phyloP scores from a whole-genome alignment of 2,797 vertebrate genomes.

The Synaphobranchus kaupii region DNA sequence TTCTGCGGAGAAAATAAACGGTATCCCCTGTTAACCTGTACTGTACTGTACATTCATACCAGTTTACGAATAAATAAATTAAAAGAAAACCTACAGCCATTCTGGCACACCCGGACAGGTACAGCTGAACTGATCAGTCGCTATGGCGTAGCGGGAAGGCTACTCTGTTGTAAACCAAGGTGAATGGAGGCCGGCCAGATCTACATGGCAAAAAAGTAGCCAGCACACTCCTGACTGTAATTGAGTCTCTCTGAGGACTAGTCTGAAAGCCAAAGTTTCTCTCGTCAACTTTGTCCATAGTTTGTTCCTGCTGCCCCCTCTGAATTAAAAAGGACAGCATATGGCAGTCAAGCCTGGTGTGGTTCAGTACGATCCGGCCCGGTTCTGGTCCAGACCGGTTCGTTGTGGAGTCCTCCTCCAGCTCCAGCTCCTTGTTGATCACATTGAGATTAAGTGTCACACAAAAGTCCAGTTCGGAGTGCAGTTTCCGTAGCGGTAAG shows the following conservation, averaged over 20 bases:
- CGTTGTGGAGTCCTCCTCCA: background rate
- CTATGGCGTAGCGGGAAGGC: background rate
- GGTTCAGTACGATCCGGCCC: background rate
- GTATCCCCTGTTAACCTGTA: background rate
- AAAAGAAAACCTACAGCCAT: background rate
- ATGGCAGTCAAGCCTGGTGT: background rate
- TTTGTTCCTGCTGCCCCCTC: background rate
- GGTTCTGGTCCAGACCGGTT: background rate
- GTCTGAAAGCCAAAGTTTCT: background rate
- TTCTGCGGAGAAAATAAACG: background rate
- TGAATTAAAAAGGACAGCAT: background rate
- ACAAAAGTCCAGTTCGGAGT: background rate
- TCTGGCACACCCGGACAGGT: background rate
- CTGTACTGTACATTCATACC: constrained; percentile 8
- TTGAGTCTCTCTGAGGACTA: background rate
- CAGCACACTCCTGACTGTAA: background rate
- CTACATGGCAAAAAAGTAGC: background rate
- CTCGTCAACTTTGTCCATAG: background rate
- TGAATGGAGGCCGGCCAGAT: background rate
- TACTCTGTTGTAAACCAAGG: background rate
- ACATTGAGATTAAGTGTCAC: background rate
- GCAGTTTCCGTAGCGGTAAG: background rate
- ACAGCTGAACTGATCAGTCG: background rate
- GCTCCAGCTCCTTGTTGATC: background rate
- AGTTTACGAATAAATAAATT: background rate